A percentile compares a stretch with the other conserved stretches of the same genome.
phyloP scores from a whole-genome alignment of 1,140 invertebrate genomes.

The Zelostemma sp. region DNA sequence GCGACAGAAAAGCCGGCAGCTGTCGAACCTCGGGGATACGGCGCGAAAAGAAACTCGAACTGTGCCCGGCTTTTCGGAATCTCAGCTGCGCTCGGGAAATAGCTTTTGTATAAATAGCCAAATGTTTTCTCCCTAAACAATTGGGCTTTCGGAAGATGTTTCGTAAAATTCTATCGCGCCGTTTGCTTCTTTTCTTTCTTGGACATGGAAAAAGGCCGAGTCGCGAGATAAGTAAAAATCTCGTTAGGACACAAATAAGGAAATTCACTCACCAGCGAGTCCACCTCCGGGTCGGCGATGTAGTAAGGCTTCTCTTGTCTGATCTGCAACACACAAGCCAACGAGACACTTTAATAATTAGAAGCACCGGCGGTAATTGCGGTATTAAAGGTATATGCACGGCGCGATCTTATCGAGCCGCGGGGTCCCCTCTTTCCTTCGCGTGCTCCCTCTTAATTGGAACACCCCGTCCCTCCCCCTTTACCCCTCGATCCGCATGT shows the following conservation, averaged over 20 bases:
- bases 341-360: constrained; percentile 62
- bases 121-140: constrained; percentile 35
- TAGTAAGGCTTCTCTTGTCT: constrained; percentile 98
- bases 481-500: constrained; percentile 36
- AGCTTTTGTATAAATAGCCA: constrained; percentile 38
- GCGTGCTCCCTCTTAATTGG: constrained; percentile 65
- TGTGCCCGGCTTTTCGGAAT: constrained; percentile 26
- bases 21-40: constrained; percentile 26
- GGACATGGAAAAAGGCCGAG: too few relatives aligned
- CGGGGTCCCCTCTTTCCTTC: constrained; percentile 54
- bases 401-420: constrained; percentile 50
- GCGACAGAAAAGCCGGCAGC: constrained; percentile 29
- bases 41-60: constrained; percentile 31
- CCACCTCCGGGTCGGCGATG: constrained; percentile 97
- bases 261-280: constrained; percentile 91
- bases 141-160: constrained; percentile 16
- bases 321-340: constrained; percentile 86
- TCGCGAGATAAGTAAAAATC: too few relatives aligned
- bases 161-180: constrained; percentile 10
- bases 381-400: constrained; percentile 56
- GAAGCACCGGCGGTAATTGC: constrained; percentile 57
- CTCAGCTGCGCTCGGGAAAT: constrained; percentile 36
- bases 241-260: constrained; percentile 47
- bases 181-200: too few relatives aligned
- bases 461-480: constrained; percentile 27